Percentiles rank a stretch among this genome's conserved stretches.
Evolutionary conservation across 2,797 vertebrate genomes (phyloP).

Genomic region (Sebastes dallii): DNA sequence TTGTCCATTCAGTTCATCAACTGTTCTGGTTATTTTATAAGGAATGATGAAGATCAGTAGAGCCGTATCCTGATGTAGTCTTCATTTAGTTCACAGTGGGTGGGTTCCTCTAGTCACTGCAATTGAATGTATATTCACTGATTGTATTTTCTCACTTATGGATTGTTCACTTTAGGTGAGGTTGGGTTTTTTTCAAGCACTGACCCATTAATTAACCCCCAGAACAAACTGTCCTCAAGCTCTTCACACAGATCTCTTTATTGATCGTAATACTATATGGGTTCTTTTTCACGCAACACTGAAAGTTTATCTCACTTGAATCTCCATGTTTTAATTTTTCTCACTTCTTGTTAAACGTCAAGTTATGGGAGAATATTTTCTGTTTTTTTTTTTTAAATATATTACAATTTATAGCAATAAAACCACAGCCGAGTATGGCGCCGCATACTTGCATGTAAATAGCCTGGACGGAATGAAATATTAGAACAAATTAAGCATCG

Average conservation of each 20-base stretch:
- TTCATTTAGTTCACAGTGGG: slow-evolving; percentile 30
- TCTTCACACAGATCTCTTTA: slow-evolving; percentile 3
- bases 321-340: slow-evolving; percentile 41
- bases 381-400: slow-evolving; percentile 31
- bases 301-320: slow-evolving; percentile 72
- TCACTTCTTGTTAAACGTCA: slow-evolving; percentile 51
- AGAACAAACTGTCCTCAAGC: neutral
- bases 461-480: slow-evolving; percentile 44
- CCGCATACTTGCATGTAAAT: slow-evolving; percentile 67
- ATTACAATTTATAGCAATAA: slow-evolving; percentile 50
- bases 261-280: slow-evolving; percentile 10
- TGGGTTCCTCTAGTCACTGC: slow-evolving; percentile 49
- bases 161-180: slow-evolving; percentile 51
- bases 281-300: slow-evolving; percentile 56
- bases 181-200: neutral
- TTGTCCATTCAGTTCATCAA: slow-evolving; percentile 20
- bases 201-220: neutral
- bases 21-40: slow-evolving; percentile 36
- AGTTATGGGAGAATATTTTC: slow-evolving; percentile 48
- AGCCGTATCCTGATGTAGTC: slow-evolving; percentile 5
- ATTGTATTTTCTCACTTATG: slow-evolving; percentile 66
- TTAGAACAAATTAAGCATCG: slow-evolving; percentile 55
- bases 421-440: slow-evolving; percentile 19
- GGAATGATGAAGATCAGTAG: slow-evolving; percentile 26
- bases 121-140: slow-evolving; percentile 76